Base-by-base conservation (phyloP, 2,113 vertebrate species). In the Synchiropus splendidus region DNA sequence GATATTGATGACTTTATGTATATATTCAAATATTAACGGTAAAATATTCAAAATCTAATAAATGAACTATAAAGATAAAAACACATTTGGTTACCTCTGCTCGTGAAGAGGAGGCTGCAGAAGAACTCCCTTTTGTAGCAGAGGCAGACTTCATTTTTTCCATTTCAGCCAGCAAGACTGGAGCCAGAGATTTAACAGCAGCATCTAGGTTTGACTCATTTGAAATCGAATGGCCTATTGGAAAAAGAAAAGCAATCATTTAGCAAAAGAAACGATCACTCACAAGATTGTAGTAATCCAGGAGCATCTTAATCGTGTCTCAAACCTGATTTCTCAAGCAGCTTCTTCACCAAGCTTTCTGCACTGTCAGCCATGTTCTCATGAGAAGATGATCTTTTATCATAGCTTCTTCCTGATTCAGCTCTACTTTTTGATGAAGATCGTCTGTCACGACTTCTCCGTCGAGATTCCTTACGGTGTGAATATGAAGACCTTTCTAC, bases 161-260 rank as follows among this genome's bases (percentile, higher is more conserved):
- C 9, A 83, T 33, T 41, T 80, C 71, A 1, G 69, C 74, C 37
- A 81, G 36, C 18, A 83, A 45, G 5, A 60, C 66, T 1, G 80
- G 70, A 33, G 75, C 66, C 12, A 83, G 49, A 32, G 54, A 59
- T 58, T 83, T 67, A 30, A 80, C 69, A 51, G 82, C 12, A 1
- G 56, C 42, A 17, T 67, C 63, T 18, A 83, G 34, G 10, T 72
- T 54, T 2, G 66, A 16, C 10, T 42, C 31, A 12, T 48, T 42
- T 5, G 77, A 58, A 16, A 68, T 31, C 27, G 67, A 75, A 18
- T 75, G 47, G 10, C 69, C 55, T 35, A 21, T 70, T 81, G 36
- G 6, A 41, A 6, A 30, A 12, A 56, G 5, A 8, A 32, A 58
- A 9, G 54, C 0, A 12, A 14, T 16, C n/a, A n/a, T n/a, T n/a